A percentile compares a stretch with the other conserved stretches of the same genome.
Evolutionary conservation across 2,113 vertebrate species (phyloP).

Genomic region (Pontoporia blainvillei): DNA sequence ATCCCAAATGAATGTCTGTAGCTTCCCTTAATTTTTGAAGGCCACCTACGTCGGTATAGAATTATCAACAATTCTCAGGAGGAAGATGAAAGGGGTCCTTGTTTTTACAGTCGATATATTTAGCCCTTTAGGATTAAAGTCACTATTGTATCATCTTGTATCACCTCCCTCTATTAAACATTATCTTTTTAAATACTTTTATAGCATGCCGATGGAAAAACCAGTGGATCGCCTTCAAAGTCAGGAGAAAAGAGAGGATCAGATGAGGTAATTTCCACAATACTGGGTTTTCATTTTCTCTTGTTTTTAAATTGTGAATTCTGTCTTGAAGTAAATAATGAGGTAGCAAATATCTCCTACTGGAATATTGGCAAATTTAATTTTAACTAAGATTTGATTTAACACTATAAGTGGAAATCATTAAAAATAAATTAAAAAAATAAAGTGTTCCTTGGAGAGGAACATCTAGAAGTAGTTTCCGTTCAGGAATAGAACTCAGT

Average conservation of each 20-base stretch:
- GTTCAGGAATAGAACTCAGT: neutral
- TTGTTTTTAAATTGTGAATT: conserved; percentile 26
- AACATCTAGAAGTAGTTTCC: neutral
- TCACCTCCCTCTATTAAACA: conserved; percentile 5
- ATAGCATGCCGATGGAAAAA: conserved; percentile 75
- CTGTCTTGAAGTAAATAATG: conserved; percentile 8
- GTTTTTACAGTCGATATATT: neutral
- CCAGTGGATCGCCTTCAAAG: conserved; percentile 61
- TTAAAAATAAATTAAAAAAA: neutral
- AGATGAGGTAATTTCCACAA: conserved; percentile 74
- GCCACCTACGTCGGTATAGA: neutral
- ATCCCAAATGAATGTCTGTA: neutral
- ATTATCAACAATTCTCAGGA: conserved; percentile 6
- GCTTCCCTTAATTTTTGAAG: conserved; percentile 32
- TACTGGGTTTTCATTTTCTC: neutral
- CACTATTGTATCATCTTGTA: neutral
- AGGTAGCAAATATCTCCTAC: neutral
- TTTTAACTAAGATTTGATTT: conserved; percentile 14
- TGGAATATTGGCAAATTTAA: neutral
- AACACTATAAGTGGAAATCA: neutral
- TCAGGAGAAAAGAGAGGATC: conserved; percentile 67
- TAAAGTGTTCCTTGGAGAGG: neutral
- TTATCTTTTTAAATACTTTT: conserved; percentile 25
- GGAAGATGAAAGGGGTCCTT: conserved; percentile 2
- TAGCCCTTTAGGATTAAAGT: conserved; percentile 14